Base-by-base conservation (phyloP, 2,113 vertebrate genomes). In the Thunnus maccoyii region DNA sequence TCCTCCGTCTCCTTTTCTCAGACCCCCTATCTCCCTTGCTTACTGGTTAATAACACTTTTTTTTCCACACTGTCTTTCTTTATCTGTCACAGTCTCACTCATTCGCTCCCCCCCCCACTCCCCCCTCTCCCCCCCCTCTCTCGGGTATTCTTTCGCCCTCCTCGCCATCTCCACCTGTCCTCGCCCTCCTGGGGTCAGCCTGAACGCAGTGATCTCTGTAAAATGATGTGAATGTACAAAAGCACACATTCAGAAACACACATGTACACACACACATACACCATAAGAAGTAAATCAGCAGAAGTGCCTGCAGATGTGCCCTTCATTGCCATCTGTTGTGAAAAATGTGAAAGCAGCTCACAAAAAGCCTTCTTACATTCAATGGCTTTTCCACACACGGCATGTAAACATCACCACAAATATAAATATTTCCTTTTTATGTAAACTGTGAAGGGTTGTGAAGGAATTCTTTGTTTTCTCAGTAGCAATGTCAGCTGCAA, bases 261-360 rank as follows among this genome's bases (percentile, higher is more conserved):
- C 62, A 67, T 36, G 63, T 46, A 47, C 18, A 22, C 14, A 41
- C 56, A 55, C 60, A 57, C 61, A 27, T 30, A 61, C 12, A 8
- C 13, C 1, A 46, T 18, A 30, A 55, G 41, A 64, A 62, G 60
- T 79, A 88, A 84, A 85, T 87, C 80, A 90, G 78, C 83, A 79
- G 73, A 89, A 86, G 70, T 74, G 84, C 76, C 78, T 72, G 83
- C 91, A 92, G 86, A 91, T 90, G 83, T 90, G 85, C 78, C 86
- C 86, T 83, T 82, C 81, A 44, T 58, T 83, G 50, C 88, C 89
- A 92, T 92, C 88, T 91, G 89, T 81, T 83, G 78, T 68, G 30
- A 62, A 72, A 85, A 69, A 69, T 61, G 11, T 75, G 36, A 84
- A 73, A 17, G 64, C 56, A 55, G 27, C 68, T 60, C 72, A 61